These are phyloP conservation scores for Melanostigma gelatinosum DNA, from an alignment of 2,113 vertebrate species.

Conservation along the genomic window DNA sequence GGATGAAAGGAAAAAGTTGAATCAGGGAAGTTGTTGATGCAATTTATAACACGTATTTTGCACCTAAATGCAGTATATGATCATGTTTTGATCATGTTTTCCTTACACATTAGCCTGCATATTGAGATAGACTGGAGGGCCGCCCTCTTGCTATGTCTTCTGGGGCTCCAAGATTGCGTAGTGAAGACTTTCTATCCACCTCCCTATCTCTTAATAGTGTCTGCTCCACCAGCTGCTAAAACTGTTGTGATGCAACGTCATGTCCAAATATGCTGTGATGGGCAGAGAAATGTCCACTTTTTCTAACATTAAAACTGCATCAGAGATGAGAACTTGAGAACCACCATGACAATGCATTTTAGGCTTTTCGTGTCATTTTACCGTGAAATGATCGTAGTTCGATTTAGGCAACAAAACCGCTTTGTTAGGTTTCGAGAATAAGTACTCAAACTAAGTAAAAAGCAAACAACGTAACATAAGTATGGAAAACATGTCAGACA, in stretches of 20 bases:
- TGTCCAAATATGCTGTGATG: slow-evolving; percentile 2
- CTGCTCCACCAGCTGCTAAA: slow-evolving; percentile 11
- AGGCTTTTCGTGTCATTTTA: neutral
- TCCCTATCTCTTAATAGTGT: slow-evolving; percentile 1
- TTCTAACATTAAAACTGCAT: neutral
- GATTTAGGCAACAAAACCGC: neutral
- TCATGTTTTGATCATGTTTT: slow-evolving; percentile 3
- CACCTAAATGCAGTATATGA: neutral
- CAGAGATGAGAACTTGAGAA: neutral
- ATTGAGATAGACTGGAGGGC: slow-evolving; percentile 12
- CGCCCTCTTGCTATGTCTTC: slow-evolving; percentile 3
- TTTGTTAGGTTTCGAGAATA: too few relatives aligned
- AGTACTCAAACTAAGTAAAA: too few relatives aligned
- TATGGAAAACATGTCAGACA: too few relatives aligned
- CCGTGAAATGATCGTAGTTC: neutral
- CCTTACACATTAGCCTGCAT: slow-evolving; percentile 8
- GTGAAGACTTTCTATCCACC: slow-evolving; percentile 5
- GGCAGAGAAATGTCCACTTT: neutral
- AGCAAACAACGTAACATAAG: too few relatives aligned
- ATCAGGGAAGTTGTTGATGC: neutral
- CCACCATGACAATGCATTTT: too few relatives aligned
- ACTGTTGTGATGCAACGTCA: neutral
- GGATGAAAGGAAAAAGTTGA: neutral
- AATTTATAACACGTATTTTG: neutral
- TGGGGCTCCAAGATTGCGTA: slow-evolving; percentile 14